phyloP scores from a whole-genome alignment of 2,888 invertebrate species.

The Dendrolimus pini region DNA sequence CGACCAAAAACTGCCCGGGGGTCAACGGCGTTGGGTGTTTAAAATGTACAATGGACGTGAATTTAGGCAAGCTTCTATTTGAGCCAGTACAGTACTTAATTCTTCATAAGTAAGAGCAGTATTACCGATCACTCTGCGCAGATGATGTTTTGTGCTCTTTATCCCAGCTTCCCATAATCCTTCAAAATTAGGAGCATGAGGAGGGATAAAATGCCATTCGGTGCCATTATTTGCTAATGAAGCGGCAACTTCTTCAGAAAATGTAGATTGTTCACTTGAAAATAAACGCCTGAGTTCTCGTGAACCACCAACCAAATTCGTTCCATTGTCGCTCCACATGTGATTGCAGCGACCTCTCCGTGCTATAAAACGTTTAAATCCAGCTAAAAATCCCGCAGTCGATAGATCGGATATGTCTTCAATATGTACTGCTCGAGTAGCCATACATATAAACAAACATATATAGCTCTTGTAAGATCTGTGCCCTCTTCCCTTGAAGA shows the following conservation, averaged over 20 bases:
- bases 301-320: slow-evolving; percentile 11
- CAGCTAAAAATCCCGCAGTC: slow-evolving; percentile 21
- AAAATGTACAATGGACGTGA: too few relatives aligned
- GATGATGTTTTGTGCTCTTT: not conserved
- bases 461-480: slow-evolving; percentile 8
- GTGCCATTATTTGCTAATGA: not conserved
- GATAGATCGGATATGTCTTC: slow-evolving; percentile 26
- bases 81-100: not conserved
- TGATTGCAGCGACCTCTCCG: slow-evolving; percentile 15
- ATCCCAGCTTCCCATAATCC: slow-evolving; percentile 7
- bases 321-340: slow-evolving; percentile 21
- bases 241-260: too few relatives aligned
- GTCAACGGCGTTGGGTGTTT: not conserved
- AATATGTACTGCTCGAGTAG: slow-evolving; percentile 22
- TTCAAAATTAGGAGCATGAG: slow-evolving; percentile 8
- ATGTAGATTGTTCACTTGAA: too few relatives aligned
- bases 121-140: not conserved
- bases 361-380: slow-evolving; percentile 16
- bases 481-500: slow-evolving; percentile 12
- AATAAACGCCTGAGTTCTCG: too few relatives aligned
- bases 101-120: slow-evolving; percentile 1
- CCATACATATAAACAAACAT: slow-evolving; percentile 13
- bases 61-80: not conserved
- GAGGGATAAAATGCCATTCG: slow-evolving; percentile 6
- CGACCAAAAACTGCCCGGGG: slow-evolving; percentile 3